A percentile compares a stretch with the other conserved stretches of the same genome.
Evolutionary conservation across 2,888 invertebrate species (phyloP).

Genomic region (Agrochola circellaris): DNA sequence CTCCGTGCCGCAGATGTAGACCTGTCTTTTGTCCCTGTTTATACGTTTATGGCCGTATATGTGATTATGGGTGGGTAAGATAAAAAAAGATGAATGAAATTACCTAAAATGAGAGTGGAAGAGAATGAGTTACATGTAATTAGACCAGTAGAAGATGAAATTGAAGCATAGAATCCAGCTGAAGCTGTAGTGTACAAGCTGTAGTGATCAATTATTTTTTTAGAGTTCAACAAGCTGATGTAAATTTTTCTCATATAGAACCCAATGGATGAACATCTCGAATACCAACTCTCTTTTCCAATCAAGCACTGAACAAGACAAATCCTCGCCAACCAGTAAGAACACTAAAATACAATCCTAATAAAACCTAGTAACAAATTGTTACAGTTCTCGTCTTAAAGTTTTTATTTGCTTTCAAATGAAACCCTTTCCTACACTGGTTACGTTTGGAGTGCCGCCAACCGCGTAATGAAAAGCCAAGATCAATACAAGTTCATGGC

Average conservation of each 20-base stretch:
- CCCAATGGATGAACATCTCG: background rate
- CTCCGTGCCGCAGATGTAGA: constrained; percentile 53
- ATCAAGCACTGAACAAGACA: constrained; percentile 13
- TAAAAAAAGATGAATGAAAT: constrained; percentile 41
- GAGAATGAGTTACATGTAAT: background rate
- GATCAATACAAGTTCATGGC: constrained; percentile 63
- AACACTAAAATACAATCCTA: constrained; percentile 22
- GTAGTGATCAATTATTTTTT: background rate
- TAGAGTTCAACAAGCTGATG: background rate
- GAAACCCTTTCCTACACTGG: constrained; percentile 39
- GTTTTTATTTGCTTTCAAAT: constrained; percentile 47
- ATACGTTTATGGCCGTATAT: constrained; percentile 46
- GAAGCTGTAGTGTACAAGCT: background rate
- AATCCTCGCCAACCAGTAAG: constrained; percentile 4
- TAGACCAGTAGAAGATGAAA: background rate
- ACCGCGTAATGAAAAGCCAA: constrained; percentile 57
- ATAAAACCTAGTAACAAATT: constrained; percentile 54
- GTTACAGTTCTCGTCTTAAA: constrained; percentile 20
- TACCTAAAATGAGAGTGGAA: background rate
- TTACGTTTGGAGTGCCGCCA: constrained; percentile 61
- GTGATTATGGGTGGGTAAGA: constrained; percentile 25
- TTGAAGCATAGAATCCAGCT: background rate
- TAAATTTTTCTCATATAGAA: background rate
- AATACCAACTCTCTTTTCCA: background rate
- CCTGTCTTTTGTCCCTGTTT: constrained; percentile 59